These are phyloP conservation scores for Fulica atra DNA, from an alignment of 2,113 vertebrate species.

Conservation along the genomic window DNA sequence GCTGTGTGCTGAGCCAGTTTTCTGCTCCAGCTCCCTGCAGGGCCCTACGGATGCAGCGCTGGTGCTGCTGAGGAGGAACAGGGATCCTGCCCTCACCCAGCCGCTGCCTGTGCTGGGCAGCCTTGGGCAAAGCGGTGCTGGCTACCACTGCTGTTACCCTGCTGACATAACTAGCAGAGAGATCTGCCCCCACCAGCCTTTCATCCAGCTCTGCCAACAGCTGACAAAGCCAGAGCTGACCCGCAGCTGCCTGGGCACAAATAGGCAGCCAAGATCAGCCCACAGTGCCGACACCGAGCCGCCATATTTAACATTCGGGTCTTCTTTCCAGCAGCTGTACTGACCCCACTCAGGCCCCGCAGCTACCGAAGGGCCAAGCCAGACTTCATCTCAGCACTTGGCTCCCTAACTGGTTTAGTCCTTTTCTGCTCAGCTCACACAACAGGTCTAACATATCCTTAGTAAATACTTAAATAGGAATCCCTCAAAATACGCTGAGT, in stretches of 20 bases:
- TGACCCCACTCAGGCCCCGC: neutral
- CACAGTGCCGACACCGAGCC: neutral
- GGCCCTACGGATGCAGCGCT: accelerated
- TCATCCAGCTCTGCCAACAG: neutral
- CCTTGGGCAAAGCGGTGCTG: neutral
- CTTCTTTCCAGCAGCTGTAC: neutral
- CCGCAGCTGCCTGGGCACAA: neutral
- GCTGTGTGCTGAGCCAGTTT: neutral
- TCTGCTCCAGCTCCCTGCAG: neutral
- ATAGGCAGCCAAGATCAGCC: neutral
- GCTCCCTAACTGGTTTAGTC: neutral
- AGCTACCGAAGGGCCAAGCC: neutral
- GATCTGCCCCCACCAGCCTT: neutral
- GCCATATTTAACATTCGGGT: neutral
- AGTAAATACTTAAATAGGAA: neutral
- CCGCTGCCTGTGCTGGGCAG: neutral
- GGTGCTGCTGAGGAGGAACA: too few relatives aligned
- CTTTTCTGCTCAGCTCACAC: neutral
- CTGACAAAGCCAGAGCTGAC: neutral
- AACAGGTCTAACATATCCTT: neutral
- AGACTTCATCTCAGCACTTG: neutral
- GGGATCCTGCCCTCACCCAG: neutral
- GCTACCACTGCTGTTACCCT: neutral
- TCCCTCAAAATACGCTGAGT: neutral
- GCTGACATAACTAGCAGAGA: neutral